phyloP scores from a whole-genome alignment of 2,113 vertebrate genomes.

The Alouatta palliata region DNA sequence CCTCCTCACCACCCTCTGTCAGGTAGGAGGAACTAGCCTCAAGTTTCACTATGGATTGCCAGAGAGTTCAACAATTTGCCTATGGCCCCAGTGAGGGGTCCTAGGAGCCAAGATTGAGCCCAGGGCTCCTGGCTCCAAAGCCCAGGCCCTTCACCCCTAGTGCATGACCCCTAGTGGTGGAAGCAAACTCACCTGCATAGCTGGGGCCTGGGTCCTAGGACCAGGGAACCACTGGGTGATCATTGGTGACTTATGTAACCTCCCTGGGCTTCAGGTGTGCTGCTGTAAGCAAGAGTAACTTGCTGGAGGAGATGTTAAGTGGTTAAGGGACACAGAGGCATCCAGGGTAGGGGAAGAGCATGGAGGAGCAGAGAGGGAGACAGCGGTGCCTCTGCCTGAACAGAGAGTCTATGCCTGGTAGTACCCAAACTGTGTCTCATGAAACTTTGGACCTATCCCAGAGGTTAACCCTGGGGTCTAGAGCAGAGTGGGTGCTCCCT shows the following conservation, averaged over 20 bases:
- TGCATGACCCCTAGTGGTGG: not conserved
- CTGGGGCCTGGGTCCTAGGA: not conserved
- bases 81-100: not conserved
- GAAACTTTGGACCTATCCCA: not conserved
- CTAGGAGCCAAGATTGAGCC: not conserved
- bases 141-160: not conserved
- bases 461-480: not conserved
- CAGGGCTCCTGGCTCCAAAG: not conserved
- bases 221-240: not conserved
- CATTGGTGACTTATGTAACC: not conserved
- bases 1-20: not conserved
- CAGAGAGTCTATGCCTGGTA: not conserved
- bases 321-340: not conserved
- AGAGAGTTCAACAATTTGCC: not conserved
- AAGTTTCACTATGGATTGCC: not conserved
- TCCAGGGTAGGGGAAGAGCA: not conserved
- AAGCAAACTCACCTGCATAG: not conserved
- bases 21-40: not conserved
- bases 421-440: not conserved
- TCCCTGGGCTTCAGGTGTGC: not conserved
- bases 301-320: not conserved
- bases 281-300: not conserved
- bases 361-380: not conserved
- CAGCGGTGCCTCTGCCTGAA: not conserved
- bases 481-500: not conserved